These are phyloP conservation scores for Epinephelus fuscoguttatus DNA, from an alignment of 2,113 vertebrate species.

Conservation along the genomic window DNA sequence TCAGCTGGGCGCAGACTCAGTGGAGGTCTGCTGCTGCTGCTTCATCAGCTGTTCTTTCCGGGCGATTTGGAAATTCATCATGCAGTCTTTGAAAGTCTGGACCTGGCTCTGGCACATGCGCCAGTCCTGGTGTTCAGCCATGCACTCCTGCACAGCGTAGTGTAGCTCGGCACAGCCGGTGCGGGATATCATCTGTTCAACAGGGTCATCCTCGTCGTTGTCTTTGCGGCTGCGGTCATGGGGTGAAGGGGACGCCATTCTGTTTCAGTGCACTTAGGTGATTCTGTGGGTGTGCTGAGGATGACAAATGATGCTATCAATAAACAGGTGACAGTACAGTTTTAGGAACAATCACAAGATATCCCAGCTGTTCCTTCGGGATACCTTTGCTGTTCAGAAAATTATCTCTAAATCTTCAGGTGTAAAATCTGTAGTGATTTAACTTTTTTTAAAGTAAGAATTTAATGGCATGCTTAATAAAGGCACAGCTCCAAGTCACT, in stretches of 20 bases:
- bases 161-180: conserved; percentile 91
- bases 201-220: conserved; percentile 85
- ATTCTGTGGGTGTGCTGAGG: conserved; percentile 5
- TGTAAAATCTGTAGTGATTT: neutral
- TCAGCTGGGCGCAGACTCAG: conserved; percentile 58
- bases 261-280: neutral
- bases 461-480: neutral
- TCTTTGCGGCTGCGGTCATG: conserved; percentile 84
- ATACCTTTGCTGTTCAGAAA: neutral
- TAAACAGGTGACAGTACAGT: neutral
- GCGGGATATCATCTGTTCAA: conserved; percentile 89
- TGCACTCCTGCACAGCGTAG: conserved; percentile 92
- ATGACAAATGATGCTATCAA: neutral
- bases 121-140: conserved; percentile 94
- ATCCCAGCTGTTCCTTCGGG: neutral
- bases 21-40: conserved; percentile 20
- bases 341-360: neutral
- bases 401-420: neutral
- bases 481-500: neutral
- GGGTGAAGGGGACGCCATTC: conserved; percentile 85
- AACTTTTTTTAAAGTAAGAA: neutral
- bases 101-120: conserved; percentile 89
- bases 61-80: conserved; percentile 85
- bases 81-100: conserved; percentile 90
- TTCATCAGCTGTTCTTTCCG: conserved; percentile 76